Conservation (phyloP, 2,797 vertebrate genomes). For the Zalophus californianus region DNA sequence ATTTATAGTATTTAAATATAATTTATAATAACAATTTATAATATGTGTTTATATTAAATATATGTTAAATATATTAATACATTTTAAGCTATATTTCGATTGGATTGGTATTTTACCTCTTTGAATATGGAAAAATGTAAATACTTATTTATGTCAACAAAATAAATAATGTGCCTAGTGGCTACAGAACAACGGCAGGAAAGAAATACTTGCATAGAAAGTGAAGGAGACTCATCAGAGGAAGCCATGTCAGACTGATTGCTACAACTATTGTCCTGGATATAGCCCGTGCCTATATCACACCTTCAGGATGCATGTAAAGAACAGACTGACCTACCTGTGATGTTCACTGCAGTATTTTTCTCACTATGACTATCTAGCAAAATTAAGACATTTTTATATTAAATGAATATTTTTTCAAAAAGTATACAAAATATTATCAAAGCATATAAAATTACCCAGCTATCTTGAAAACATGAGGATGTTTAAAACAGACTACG, state of each 20-base stretch:
- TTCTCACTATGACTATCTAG: slow-evolving; percentile 54
- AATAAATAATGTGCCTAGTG: not conserved
- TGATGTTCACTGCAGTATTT: slow-evolving; percentile 55
- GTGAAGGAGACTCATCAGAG: not conserved
- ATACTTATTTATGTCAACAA: not conserved
- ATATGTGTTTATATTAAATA: not conserved
- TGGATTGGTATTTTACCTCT: not conserved
- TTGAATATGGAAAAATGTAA: not conserved
- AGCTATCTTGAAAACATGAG: slow-evolving; percentile 61
- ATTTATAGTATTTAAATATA: not conserved
- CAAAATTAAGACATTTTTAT: slow-evolving; percentile 32
- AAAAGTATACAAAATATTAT: slow-evolving; percentile 69
- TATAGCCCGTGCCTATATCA: not conserved
- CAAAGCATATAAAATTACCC: slow-evolving; percentile 49
- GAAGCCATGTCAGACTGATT: not conserved
- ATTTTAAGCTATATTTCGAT: slow-evolving; percentile 10
- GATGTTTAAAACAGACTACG: slow-evolving; percentile 56
- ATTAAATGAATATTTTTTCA: slow-evolving; percentile 31
- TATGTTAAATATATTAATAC: not conserved
- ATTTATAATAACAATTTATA: not conserved
- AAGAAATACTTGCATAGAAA: not conserved
- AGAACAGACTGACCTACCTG: slow-evolving; percentile 32
- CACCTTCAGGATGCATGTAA: not conserved
- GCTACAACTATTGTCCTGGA: not conserved
- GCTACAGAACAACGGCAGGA: not conserved